A percentile compares a stretch with the other conserved stretches of the same genome.
Evolutionary conservation across 2,888 invertebrate genomes (phyloP).

Genomic region (Tenthredo mesomela): DNA sequence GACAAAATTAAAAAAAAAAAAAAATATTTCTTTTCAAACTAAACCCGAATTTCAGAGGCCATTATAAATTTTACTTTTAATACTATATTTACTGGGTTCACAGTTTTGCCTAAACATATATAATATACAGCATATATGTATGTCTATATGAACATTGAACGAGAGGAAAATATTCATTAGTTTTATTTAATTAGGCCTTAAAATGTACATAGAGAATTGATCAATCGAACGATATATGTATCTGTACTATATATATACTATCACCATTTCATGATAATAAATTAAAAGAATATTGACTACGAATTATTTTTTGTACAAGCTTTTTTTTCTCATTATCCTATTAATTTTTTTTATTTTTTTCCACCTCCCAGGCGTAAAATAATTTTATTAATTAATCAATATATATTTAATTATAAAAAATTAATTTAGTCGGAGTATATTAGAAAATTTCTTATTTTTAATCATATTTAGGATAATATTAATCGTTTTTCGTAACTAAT

Average conservation of each 20-base stretch:
- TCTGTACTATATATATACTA: not conserved
- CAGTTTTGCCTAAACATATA: too few species aligned
- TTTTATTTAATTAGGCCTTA: not conserved
- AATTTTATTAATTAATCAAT: not conserved
- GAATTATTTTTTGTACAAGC: not conserved
- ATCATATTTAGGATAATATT: not conserved
- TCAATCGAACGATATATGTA: constrained; percentile 25
- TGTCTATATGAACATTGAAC: not conserved
- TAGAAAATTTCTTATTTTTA: not conserved
- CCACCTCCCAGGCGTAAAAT: too few species aligned
- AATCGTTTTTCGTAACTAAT: not conserved
- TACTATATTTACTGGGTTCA: not conserved
- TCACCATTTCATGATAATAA: constrained; percentile 36
- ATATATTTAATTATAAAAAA: not conserved
- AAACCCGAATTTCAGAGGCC: not conserved
- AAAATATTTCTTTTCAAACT: not conserved
- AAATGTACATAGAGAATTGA: constrained; percentile 42
- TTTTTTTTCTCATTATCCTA: not conserved
- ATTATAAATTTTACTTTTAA: not conserved
- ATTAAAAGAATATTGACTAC: constrained; percentile 2
- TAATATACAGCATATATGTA: too few species aligned
- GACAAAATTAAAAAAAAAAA: not conserved
- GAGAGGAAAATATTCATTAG: not conserved
- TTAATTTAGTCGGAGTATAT: not conserved
- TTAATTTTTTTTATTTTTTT: too few species aligned